Evolutionary conservation across 2,888 invertebrate genomes (phyloP).

Genomic region (Callyntrura sp.): DNA sequence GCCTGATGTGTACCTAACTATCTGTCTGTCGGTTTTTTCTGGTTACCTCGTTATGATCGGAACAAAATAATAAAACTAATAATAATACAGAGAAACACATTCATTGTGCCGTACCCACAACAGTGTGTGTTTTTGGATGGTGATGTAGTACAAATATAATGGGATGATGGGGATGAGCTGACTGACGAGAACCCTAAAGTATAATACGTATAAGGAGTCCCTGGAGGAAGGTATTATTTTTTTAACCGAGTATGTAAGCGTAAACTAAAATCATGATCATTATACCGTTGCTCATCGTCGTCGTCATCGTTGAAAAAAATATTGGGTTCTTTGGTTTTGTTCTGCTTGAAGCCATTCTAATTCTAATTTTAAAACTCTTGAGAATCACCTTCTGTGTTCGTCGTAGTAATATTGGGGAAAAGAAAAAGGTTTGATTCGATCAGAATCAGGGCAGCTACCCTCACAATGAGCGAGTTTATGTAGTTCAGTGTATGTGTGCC

Average conservation of each 20-base stretch:
- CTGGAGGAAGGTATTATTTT: slow-evolving; percentile 48
- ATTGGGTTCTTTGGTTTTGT: slow-evolving; percentile 54
- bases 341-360: slow-evolving; percentile 49
- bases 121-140: no score
- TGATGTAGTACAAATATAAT: neutral
- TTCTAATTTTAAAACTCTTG: slow-evolving; percentile 73
- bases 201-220: slow-evolving; percentile 49
- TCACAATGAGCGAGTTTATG: neutral
- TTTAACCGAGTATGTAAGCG: slow-evolving; percentile 26
- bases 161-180: slow-evolving; percentile 6
- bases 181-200: slow-evolving; percentile 23
- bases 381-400: slow-evolving; percentile 62
- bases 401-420: slow-evolving; percentile 51
- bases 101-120: neutral
- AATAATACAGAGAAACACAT: slow-evolving; percentile 64
- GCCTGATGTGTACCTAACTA: slow-evolving; percentile 27
- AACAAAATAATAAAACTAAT: slow-evolving; percentile 77
- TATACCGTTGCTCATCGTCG: neutral
- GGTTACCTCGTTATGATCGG: slow-evolving; percentile 72
- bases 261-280: slow-evolving; percentile 17
- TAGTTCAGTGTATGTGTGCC: neutral
- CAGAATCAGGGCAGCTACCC: neutral
- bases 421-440: slow-evolving; percentile 26
- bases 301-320: slow-evolving; percentile 53
- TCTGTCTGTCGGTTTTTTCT: slow-evolving; percentile 64